Base-by-base conservation (phyloP, 2,113 vertebrate genomes). In the Malaclemys terrapin region DNA sequence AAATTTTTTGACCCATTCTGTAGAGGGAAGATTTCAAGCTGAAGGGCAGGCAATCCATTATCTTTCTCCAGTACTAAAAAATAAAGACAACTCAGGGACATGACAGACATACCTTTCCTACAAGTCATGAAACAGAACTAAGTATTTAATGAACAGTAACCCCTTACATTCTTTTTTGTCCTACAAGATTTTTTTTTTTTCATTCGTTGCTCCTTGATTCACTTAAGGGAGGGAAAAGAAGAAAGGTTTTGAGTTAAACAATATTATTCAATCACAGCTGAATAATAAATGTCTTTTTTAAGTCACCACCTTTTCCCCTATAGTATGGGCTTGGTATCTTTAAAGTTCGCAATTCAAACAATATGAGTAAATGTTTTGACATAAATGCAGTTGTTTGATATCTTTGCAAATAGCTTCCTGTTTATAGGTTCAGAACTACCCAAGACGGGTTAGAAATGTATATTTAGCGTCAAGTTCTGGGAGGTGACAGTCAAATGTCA, bases 331-430 rank as follows among this genome's bases (percentile, higher is more conserved):
- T 79, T 75, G 50, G 53, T 94, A 89, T 91, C 22, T 72, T 38
- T 89, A 42, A 93, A 88, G 80, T 89, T 89, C 85, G n/a, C 69
- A 84, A 80, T 56, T 80, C 45, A 91, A 84, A 95, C 85, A 97
- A 90, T 69, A 50, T 65, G 93, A 90, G 84, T 52, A 83, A 89
- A 94, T 90, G 78, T 90, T 96, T 92, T 95, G 93, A 89, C 91
- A 50, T 92, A 90, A 80, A 38, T 85, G 94, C 90, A 78, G 82
- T 95, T 54, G 76, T 93, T 96, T 95, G 87, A 89, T 82, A 94
- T 85, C 27, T 81, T 47, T 31, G 84, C 72, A 91, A 80, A 93
- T 80, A 84, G 56, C 91, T 97, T 97, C 93, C 96, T 91, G 11
- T 72, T 94, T 22, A 19, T 49, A 8, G 80, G 1, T 83, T 19